Conservation (phyloP, 2,797 vertebrate genomes). For the Oreochromis mossambicus region DNA sequence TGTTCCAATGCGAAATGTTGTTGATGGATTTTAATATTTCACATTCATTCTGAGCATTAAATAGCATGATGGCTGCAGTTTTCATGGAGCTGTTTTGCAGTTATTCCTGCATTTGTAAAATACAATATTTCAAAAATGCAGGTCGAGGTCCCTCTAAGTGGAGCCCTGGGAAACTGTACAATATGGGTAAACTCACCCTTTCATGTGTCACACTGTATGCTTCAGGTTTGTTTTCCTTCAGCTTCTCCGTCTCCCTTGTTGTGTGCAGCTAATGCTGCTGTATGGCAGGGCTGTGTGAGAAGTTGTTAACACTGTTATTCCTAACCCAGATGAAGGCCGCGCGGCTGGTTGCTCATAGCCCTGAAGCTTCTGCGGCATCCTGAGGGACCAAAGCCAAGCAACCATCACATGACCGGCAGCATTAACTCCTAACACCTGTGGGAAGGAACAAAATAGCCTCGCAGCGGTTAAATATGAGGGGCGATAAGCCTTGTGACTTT, state of each 20-base stretch:
- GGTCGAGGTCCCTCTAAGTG: background rate
- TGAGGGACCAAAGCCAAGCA: slow-evolving; percentile 25
- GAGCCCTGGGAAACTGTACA: background rate
- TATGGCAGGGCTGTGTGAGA: slow-evolving; percentile 39
- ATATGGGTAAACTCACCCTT: background rate
- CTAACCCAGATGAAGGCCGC: slow-evolving; percentile 59
- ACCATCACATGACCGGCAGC: slow-evolving; percentile 50
- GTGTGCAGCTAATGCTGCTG: slow-evolving; percentile 8
- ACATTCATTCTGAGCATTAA: background rate
- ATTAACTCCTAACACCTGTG: slow-evolving; percentile 69
- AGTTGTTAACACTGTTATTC: slow-evolving; percentile 74
- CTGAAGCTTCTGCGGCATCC: slow-evolving; percentile 53
- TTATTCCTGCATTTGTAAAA: background rate
- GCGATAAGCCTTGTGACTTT: slow-evolving; percentile 64
- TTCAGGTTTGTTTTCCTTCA: slow-evolving; percentile 9
- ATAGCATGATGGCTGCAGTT: background rate
- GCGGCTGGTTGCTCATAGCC: slow-evolving; percentile 53
- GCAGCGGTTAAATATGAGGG: slow-evolving; percentile 46
- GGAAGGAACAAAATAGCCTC: slow-evolving; percentile 52
- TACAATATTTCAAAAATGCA: background rate
- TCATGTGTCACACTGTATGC: background rate
- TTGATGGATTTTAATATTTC: background rate
- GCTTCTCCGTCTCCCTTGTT: slow-evolving; percentile 17
- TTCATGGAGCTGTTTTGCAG: background rate
- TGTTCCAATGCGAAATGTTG: background rate